phyloP scores from a whole-genome alignment of 2,113 vertebrate genomes.

The Melanerpes formicivorus region DNA sequence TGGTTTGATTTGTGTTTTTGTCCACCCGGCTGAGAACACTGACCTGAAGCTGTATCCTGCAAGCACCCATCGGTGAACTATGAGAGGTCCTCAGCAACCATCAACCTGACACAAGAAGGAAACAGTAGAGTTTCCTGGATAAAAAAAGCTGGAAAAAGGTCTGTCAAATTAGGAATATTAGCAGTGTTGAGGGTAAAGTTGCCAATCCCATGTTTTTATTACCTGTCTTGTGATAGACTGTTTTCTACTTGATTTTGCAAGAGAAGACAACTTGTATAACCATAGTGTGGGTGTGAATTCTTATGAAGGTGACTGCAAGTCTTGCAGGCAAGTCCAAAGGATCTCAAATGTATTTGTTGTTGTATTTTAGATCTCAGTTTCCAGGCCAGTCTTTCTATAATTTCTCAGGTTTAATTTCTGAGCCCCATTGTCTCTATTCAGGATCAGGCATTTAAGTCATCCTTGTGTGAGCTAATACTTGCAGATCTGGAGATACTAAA shows the following conservation, averaged over 20 bases:
- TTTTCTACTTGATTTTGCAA: conserved; percentile 9
- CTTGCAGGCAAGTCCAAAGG: not conserved
- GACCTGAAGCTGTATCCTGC: not conserved
- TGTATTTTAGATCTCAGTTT: not conserved
- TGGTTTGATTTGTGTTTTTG: conserved; percentile 35
- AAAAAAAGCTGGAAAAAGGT: not conserved
- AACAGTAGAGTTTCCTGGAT: not conserved
- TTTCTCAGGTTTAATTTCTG: not conserved
- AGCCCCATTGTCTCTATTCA: not conserved
- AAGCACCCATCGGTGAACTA: not conserved
- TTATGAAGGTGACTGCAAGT: not conserved
- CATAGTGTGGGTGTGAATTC: not conserved
- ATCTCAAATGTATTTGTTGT: not conserved
- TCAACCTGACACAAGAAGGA: not conserved
- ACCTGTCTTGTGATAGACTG: not conserved
- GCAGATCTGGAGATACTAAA: not conserved
- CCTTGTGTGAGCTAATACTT: not conserved
- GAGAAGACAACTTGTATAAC: not conserved
- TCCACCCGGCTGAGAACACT: not conserved
- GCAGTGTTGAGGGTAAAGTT: not conserved
- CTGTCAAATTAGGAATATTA: not conserved
- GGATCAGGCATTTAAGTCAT: not conserved
- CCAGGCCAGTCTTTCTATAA: not conserved
- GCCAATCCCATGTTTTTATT: not conserved
- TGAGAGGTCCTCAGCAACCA: not conserved